Evolutionary conservation across 2,888 invertebrate genomes (phyloP).

Genomic region (Mesorhabditis sp.): DNA sequence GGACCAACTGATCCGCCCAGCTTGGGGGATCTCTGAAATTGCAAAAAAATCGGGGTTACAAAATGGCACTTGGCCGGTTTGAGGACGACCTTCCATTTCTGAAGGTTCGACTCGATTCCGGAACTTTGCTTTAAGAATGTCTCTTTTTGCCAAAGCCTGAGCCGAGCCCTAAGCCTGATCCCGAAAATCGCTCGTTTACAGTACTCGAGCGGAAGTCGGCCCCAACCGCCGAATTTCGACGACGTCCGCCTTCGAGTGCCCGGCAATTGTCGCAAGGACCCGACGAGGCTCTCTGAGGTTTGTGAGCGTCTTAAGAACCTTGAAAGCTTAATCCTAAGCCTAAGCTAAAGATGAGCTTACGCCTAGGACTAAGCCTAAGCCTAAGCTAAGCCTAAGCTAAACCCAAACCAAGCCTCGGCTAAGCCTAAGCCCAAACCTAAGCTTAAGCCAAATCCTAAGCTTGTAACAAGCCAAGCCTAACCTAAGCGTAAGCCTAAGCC

Average conservation of each 20-base stretch:
- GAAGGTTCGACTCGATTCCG: background rate
- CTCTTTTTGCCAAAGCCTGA: background rate
- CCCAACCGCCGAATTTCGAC: background rate
- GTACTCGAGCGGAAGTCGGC: constrained; percentile 5
- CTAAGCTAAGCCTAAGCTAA: too few species aligned
- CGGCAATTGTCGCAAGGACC: background rate
- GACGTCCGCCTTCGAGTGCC: constrained; percentile 1
- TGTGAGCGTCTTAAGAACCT: background rate
- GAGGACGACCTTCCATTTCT: background rate
- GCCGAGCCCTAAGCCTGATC: background rate
- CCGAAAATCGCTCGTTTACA: background rate
- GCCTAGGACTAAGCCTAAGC: too few species aligned
- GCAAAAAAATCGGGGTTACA: background rate
- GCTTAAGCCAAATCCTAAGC: too few species aligned
- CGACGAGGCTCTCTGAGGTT: background rate
- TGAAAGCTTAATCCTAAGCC: background rate
- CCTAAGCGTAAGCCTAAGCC: too few species aligned
- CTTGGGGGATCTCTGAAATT: background rate
- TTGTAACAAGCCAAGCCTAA: too few species aligned
- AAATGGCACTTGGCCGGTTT: background rate
- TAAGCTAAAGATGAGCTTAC: too few species aligned
- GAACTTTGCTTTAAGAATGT: background rate
- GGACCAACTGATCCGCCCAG: background rate
- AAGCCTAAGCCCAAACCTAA: too few species aligned
- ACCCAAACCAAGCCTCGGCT: too few species aligned